Percentiles rank a stretch among this genome's conserved stretches.
These are phyloP conservation scores for Carettochelys insculpta DNA, from an alignment of 2,113 vertebrate species.

Conservation along the genomic window DNA sequence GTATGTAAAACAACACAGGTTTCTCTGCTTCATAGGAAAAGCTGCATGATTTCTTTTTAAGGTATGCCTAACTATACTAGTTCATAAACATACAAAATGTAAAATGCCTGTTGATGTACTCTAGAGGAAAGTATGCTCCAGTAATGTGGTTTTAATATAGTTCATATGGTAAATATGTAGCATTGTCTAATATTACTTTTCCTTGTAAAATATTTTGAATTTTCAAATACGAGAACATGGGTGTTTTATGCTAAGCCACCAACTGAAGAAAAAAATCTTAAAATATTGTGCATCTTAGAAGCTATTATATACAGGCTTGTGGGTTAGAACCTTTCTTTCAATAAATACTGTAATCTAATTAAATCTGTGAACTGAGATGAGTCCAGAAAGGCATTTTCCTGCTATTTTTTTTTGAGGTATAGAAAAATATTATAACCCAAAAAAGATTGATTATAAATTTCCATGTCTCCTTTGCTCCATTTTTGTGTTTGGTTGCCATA, in stretches of 20 bases:
- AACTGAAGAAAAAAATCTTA: background rate
- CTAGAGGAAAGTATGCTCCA: accelerated
- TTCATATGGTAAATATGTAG: background rate
- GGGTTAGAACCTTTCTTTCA: background rate
- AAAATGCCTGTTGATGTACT: background rate
- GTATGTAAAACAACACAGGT: background rate
- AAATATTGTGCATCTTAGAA: background rate
- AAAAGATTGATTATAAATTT: background rate
- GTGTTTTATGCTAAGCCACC: background rate
- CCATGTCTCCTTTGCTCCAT: accelerated
- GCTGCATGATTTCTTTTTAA: background rate
- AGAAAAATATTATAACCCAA: background rate
- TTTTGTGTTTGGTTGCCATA: background rate
- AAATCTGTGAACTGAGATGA: background rate
- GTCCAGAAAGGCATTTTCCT: background rate
- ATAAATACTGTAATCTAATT: background rate
- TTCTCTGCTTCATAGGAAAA: background rate
- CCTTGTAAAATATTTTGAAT: background rate
- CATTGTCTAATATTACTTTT: accelerated
- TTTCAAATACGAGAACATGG: too few species aligned
- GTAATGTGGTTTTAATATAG: background rate
- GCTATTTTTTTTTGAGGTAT: background rate
- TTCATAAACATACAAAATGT: background rate
- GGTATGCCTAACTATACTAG: constrained; percentile 32
- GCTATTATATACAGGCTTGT: background rate